These are phyloP conservation scores for Drosophila anomelani DNA, from an alignment of 2,888 invertebrate species.

Conservation along the genomic window DNA sequence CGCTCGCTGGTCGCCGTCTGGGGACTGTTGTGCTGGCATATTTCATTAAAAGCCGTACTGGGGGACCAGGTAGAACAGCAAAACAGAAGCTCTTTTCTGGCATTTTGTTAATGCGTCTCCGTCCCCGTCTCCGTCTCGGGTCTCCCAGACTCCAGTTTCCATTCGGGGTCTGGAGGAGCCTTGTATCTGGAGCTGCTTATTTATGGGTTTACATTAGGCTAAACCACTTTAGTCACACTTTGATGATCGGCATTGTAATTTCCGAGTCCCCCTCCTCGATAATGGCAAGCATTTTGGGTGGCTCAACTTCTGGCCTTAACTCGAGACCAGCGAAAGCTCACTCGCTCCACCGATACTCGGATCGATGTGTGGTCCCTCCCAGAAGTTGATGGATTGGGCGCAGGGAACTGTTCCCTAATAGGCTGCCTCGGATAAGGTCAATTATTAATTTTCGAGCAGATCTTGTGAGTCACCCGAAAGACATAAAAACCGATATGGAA, in stretches of 20 bases:
- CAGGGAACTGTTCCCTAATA: conserved; percentile 46
- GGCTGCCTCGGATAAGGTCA: conserved; percentile 67
- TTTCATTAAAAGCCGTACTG: conserved; percentile 71
- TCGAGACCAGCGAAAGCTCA: conserved; percentile 40
- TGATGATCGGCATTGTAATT: conserved; percentile 77
- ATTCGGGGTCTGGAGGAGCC: conserved; percentile 2
- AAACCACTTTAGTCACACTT: conserved; percentile 84
- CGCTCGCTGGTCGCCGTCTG: conserved; percentile 24
- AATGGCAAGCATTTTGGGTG: conserved; percentile 75
- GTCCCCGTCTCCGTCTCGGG: conserved; percentile 52
- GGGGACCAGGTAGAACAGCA: conserved; percentile 47
- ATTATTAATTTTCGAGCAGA: conserved; percentile 74
- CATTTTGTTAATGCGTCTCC: conserved; percentile 80
- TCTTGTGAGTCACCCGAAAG: conserved; percentile 70
- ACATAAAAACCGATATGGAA: conserved; percentile 61
- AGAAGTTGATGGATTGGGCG: conserved; percentile 66
- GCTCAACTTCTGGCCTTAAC: conserved; percentile 43
- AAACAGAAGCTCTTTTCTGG: conserved; percentile 83
- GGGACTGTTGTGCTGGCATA: conserved; percentile 66
- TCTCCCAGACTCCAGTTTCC: conserved; percentile 7
- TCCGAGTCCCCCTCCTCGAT: conserved; percentile 35
- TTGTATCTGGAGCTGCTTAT: conserved; percentile 69
- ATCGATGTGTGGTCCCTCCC: conserved; percentile 59
- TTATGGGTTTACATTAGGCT: conserved; percentile 84
- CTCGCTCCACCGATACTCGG: conserved; percentile 12